Base-by-base conservation (phyloP, 2,113 vertebrate genomes). In the Macquaria ambigua region DNA sequence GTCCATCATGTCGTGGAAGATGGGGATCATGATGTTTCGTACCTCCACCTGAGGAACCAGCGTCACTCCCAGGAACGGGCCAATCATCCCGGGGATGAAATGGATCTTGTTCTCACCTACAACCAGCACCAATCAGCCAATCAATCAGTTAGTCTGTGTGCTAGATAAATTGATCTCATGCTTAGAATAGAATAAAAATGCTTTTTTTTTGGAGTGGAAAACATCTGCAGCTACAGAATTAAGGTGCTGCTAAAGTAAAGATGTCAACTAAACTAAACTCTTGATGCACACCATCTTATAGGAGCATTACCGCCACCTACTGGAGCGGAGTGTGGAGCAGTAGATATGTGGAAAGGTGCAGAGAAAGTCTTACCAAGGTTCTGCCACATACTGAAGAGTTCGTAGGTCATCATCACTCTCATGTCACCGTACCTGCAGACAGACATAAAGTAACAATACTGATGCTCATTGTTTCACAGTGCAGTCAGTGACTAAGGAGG, bases 1-100 rank as follows among this genome's bases (percentile, higher is more conserved):
- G 95, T 99, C 97, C 98, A 99, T 99, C 98, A 99, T 99, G 93
- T 99, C 98, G 8, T 99, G 98, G 94, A 99, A 99, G 87, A 99
- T 99, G 3, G 98, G 98, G 86, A 99, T 99, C 97, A 99, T 99
- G 93, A 99, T 98, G 91, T 98, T 99, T 12, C 98, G 93, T 0
- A 99, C 97, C 93, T 99, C 98, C 43, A 95, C 95, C 93, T 99
- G 98, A 14, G 98, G 98, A 15, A 99, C 98, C 76, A 99, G 96
- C 0, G 98, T 99, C 61, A 99, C 98, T 18, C 98, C 98, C 88
- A 99, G 94, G 83, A 99, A 99, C 0, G 98, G 98, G 0, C 98
- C 98, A 6, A 99, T 99, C 98, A 99, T 99, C 12, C 97, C 98
- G 0, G 98, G 98, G 92, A 99, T 99, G 89, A 99, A 99, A 82